These are phyloP conservation scores for Antedon mediterranea DNA, from an alignment of 53 echinoderm and acorn worm species.

Conservation along the genomic window DNA sequence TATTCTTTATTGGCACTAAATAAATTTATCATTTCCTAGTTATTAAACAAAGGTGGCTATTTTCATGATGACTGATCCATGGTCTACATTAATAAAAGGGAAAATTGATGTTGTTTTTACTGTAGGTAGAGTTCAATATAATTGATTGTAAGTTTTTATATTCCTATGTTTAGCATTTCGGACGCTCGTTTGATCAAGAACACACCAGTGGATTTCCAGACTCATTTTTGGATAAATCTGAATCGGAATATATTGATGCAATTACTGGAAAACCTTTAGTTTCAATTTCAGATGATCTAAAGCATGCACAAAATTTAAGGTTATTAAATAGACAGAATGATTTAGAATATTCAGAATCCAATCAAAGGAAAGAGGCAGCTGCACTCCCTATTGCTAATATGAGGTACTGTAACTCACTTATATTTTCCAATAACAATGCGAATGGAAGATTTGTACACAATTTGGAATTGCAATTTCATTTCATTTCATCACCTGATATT, in stretches of 20 bases:
- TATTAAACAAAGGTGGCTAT: too few species aligned
- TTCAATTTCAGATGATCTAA: slow-evolving; percentile 8
- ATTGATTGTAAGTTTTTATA: not conserved
- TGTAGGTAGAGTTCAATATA: too few species aligned
- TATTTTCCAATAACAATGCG: too few species aligned
- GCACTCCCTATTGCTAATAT: slow-evolving; percentile 28
- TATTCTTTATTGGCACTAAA: too few species aligned
- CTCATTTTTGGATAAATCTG: not conserved
- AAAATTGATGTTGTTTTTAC: too few species aligned
- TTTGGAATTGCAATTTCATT: too few species aligned
- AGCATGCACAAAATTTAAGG: slow-evolving; percentile 2
- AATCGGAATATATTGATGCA: not conserved
- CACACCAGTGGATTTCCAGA: slow-evolving; percentile 1
- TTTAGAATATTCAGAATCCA: slow-evolving; percentile 1
- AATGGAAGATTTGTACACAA: too few species aligned
- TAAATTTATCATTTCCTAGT: too few species aligned
- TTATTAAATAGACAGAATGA: slow-evolving; percentile 17
- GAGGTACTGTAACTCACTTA: too few species aligned
- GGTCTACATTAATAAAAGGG: too few species aligned
- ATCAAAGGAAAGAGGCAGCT: slow-evolving; percentile 9
- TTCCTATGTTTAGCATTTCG: not conserved
- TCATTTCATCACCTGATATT: too few species aligned
- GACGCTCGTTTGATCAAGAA: not conserved
- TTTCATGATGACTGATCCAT: too few species aligned
- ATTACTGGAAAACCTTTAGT: slow-evolving; percentile 1